Evolutionary conservation across 1,140 invertebrate species (phyloP), one percentile per base, ranked within the genome.

Genomic region (Drosophila persimilis): DNA sequence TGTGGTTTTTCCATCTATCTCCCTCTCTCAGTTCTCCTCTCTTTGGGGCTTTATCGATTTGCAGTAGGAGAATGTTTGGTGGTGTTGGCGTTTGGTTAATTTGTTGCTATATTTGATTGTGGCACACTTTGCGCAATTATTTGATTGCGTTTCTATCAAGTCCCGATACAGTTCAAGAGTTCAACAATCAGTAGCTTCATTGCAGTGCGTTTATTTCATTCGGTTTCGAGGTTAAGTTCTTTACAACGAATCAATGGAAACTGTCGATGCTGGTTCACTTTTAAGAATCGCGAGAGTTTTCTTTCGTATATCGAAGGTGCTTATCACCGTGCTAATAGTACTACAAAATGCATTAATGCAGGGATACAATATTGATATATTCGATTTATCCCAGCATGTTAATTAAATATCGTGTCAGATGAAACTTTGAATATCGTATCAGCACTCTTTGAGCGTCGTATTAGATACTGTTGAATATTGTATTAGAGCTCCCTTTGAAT

Each of bases 31-130:
- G 54, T 69, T 6, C 39, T 3, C 53, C 13, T 47, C 24, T 5
- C 31, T n/a, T 5, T 39, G 35, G 35, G 66, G 24, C 31, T 57
- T 67, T 44, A 69, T 70, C 64, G 66, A 71, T 53, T 76, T 67
- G 65, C 47, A 75, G 61, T 56, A 17, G 45, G 66, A 50, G 31
- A 69, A 69, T 59, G 60, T 62, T 9, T 66, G 52, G 63, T 86
- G 77, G 74, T 80, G 83, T 78, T 88, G 83, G 70, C 66, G 65
- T 86, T 77, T 77, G 57, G 51, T 78, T 88, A 88, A 88, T 88
- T 88, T 88, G 83, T 83, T 88, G 71, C 78, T 89, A 83, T 88
- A 79, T 88, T 88, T 88, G 83, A 88, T 88, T 88, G 83, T 88
- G 83, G 83, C 83, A 88, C 83, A 88, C 83, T 88, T 88, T 88